Evolutionary conservation across 1,140 invertebrate species (phyloP).

Genomic region (Euschistus heros): DNA sequence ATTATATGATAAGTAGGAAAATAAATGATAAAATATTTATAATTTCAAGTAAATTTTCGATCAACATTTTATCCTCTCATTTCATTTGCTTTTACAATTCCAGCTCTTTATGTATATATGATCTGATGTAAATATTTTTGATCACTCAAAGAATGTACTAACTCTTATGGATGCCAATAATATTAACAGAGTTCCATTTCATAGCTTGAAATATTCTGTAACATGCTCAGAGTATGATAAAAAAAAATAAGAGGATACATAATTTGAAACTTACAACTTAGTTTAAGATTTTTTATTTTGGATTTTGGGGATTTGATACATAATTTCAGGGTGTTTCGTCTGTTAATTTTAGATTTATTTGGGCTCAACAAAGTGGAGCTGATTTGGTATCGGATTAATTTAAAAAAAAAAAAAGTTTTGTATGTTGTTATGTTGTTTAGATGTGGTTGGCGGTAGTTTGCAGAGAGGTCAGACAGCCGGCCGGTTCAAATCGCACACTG

Average conservation of each 20-base stretch:
- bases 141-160: background rate
- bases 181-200: background rate
- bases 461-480: constrained; percentile 6
- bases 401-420: constrained; percentile 4
- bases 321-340: background rate
- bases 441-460: constrained; percentile 26
- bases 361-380: background rate
- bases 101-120: background rate
- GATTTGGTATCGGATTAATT: background rate
- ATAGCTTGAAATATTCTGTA: background rate
- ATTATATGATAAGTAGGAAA: background rate
- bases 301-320: background rate
- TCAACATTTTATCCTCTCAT: background rate
- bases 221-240: background rate
- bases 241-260: background rate
- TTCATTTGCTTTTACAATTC: background rate
- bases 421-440: constrained; percentile 18
- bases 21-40: background rate
- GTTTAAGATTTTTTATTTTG: too few relatives aligned
- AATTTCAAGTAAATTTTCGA: too few relatives aligned
- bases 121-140: background rate
- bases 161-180: constrained; percentile 10
- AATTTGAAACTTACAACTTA: background rate
- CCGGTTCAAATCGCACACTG: background rate
- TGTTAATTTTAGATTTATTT: background rate